Conservation (phyloP, 2,888 invertebrate genomes). For the Desoria tigrina region DNA sequence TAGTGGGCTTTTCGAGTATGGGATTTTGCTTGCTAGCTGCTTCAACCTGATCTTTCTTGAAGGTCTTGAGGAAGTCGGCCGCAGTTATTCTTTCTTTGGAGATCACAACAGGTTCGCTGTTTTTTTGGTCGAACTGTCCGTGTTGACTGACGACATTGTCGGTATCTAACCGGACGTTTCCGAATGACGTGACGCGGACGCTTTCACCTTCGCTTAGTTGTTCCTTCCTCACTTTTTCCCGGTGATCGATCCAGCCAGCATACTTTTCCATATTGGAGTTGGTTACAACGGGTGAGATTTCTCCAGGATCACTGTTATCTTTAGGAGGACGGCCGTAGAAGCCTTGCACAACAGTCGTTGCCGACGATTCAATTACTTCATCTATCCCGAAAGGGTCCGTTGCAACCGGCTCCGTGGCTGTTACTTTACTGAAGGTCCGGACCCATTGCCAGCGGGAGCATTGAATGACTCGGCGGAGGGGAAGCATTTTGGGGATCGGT, state of each 20-base stretch:
- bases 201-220: conserved; percentile 16
- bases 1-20: conserved; percentile 12
- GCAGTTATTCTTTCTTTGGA: not conserved
- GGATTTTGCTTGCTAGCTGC: not conserved
- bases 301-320: not conserved
- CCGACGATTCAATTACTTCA: conserved; percentile 12
- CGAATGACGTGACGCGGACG: conserved; percentile 21
- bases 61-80: conserved; percentile 3
- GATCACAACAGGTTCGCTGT: not conserved
- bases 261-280: no score
- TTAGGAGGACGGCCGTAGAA: conserved; percentile 22
- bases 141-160: conserved; percentile 23
- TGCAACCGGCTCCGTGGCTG: no score
- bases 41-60: conserved; percentile 8
- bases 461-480: no score
- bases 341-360: conserved; percentile 30
- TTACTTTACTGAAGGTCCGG: no score
- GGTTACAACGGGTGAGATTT: not conserved
- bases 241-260: conserved; percentile 23
- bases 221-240: not conserved
- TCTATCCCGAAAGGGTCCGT: conserved; percentile 36
- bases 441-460: no score
- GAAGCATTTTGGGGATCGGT: no score
- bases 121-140: conserved; percentile 13
- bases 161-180: conserved; percentile 28